Evolutionary conservation across 2,888 invertebrate species (phyloP).

Genomic region (Pandemis cinnamomeana): DNA sequence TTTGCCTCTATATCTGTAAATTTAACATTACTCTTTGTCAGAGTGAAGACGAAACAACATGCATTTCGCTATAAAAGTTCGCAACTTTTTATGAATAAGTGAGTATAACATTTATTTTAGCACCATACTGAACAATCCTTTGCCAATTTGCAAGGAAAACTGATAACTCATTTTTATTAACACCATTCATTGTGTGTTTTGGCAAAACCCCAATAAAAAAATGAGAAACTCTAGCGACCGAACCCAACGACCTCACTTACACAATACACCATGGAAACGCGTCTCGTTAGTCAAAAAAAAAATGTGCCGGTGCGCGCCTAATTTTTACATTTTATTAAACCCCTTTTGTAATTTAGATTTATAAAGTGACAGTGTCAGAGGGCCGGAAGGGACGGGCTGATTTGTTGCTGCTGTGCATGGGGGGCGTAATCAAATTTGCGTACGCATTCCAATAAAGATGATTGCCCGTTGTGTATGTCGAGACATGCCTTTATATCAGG

Average conservation of each 20-base stretch:
- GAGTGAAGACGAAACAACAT: too few species aligned
- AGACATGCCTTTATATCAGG: not conserved
- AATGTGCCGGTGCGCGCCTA: not conserved
- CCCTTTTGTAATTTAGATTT: constrained; percentile 25
- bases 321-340: constrained; percentile 23
- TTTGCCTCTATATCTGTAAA: too few species aligned
- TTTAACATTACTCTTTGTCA: too few species aligned
- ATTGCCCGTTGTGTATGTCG: not conserved
- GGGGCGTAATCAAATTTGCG: not conserved
- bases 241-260: constrained; percentile 1
- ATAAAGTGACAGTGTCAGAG: constrained; percentile 11
- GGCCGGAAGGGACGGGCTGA: constrained; percentile 22
- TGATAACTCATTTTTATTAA: constrained; percentile 2
- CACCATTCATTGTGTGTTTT: constrained; percentile 1
- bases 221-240: not conserved
- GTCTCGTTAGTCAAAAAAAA: constrained; percentile 16
- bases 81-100: too few species aligned
- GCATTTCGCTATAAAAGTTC: too few species aligned
- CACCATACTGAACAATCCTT: not conserved
- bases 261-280: not conserved
- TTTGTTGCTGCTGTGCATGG: constrained; percentile 13
- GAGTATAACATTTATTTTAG: not conserved
- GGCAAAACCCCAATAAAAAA: not conserved
- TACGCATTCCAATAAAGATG: not conserved
- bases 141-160: not conserved